Base-by-base conservation (phyloP, 2,113 vertebrate genomes). In the Corythornis cristatus region DNA sequence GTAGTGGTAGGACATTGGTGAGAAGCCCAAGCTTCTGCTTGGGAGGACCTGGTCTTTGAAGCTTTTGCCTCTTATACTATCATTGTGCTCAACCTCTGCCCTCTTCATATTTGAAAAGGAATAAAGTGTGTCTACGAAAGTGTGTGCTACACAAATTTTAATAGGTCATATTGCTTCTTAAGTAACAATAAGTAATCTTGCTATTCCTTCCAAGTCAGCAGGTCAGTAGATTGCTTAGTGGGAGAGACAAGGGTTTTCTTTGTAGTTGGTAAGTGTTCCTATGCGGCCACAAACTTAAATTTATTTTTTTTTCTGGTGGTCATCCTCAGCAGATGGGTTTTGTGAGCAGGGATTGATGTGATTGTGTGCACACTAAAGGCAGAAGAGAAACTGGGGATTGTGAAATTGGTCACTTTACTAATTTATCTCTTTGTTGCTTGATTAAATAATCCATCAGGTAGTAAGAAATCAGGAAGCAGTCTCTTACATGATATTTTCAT, bases 251-350 rank as follows among this genome's bases (percentile, higher is more conserved):
- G 12, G 1, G 4, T 81, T 79, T 61, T n/a, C 43, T 81, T 40
- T 51, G 78, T 66, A 56, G 4, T 62, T 62, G 40, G 8, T 93
- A n/a, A 15, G 13, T 19, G 6, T 76, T 65, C 15, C 2, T 60
- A 21, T 12, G 8, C 6, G 22, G 33, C 18, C 4, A 0, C 6
- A 48, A 57, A 18, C 12, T 37, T 51, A 37, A 37, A 11, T 64
- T 42, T 88, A 22, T 46, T 50, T 26, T 26, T 51, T 25, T 33
- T 54, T n/a, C n/a, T 72, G 15, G 5, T 66, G 21, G 72, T 79
- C 0, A 0, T 7, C 45, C 50, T 53, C 17, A 8, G 19, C 33
- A 19, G 5, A 6, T 56, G 15, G 5, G 2, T 43, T 72, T 89
- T 43, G 14, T 26, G 42, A 15, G 33, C 8, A 12, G 31, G 16